A percentile compares a stretch with the other conserved stretches of the same genome.
These are phyloP conservation scores for Sebastes oblongus DNA, from an alignment of 2,797 vertebrate species.

Conservation along the genomic window DNA sequence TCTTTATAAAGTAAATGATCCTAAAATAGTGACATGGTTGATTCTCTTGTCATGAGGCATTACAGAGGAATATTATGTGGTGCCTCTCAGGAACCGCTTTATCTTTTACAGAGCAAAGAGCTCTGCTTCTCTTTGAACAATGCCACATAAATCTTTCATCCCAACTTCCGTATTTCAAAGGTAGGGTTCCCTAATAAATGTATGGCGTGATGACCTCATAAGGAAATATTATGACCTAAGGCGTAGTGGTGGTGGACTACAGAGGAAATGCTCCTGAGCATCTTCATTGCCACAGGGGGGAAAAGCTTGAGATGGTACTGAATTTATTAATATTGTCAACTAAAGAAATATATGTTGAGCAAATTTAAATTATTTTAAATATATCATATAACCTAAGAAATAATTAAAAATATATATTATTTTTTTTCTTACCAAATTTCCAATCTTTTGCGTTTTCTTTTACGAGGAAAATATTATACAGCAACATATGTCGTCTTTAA, in stretches of 20 bases:
- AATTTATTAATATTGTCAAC: constrained; percentile 35
- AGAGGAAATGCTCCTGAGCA: constrained; percentile 55
- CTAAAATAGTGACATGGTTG: neutral
- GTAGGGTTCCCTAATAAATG: constrained; percentile 77
- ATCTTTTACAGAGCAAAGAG: constrained; percentile 74
- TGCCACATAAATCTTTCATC: constrained; percentile 80
- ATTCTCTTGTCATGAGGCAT: constrained; percentile 29
- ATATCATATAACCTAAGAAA: neutral
- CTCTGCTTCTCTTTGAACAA: constrained; percentile 81
- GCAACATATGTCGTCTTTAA: constrained; percentile 64
- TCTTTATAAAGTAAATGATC: neutral
- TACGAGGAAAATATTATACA: neutral
- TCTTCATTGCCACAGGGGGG: constrained; percentile 57
- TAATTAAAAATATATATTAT: neutral
- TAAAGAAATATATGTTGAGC: neutral
- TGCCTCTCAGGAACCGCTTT: constrained; percentile 60
- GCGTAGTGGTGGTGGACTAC: constrained; percentile 62
- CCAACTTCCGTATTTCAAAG: constrained; percentile 80
- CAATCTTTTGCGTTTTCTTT: neutral
- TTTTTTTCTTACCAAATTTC: neutral
- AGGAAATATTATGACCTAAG: constrained; percentile 77
- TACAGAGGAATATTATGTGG: constrained; percentile 45
- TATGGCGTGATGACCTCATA: constrained; percentile 71
- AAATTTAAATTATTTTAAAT: neutral
- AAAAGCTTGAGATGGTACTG: constrained; percentile 45